phyloP scores from a whole-genome alignment of 2,113 vertebrate genomes.

The Oreotrochilus melanogaster region DNA sequence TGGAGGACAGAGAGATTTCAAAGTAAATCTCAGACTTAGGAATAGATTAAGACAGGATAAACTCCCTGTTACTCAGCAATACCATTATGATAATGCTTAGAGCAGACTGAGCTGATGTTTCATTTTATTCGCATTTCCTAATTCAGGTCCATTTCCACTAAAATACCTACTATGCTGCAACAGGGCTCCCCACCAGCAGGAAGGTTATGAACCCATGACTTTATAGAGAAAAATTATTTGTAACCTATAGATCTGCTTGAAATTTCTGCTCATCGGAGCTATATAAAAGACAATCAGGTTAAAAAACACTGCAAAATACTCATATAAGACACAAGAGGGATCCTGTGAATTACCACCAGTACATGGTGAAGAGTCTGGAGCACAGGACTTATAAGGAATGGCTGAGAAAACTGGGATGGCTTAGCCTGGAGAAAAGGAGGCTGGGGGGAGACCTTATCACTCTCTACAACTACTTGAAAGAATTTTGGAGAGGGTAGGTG shows the following conservation, averaged over 20 bases:
- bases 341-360: not conserved
- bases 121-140: not conserved
- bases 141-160: not conserved
- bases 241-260: not conserved
- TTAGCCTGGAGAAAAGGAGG: no score
- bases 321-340: accelerated
- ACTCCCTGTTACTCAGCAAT: not conserved
- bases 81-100: not conserved
- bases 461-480: no score
- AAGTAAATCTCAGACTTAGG: not conserved
- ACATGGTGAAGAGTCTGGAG: no score
- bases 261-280: not conserved
- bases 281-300: not conserved
- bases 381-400: no score
- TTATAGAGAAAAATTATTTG: not conserved
- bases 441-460: no score
- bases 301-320: accelerated
- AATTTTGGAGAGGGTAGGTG: no score
- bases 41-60: not conserved
- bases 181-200: not conserved
- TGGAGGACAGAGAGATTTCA: not conserved
- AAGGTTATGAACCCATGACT: not conserved
- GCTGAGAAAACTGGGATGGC: no score
- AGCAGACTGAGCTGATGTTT: not conserved
- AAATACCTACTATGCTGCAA: not conserved